Evolutionary conservation across 2,113 vertebrate genomes (phyloP).

Genomic region (Anoura caudifer): DNA sequence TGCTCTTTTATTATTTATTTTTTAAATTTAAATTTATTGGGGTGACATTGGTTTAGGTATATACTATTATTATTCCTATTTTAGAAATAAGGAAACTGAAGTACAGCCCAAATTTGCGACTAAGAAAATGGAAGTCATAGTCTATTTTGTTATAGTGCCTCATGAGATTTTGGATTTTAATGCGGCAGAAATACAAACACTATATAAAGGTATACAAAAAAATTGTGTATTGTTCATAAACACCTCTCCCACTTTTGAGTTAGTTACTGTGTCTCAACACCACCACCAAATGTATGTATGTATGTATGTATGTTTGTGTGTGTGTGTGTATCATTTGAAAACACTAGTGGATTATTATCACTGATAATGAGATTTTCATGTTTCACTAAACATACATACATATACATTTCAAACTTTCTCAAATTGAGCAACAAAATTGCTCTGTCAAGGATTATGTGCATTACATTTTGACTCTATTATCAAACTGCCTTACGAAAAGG

Average conservation of each 20-base stretch:
- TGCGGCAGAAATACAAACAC: not conserved
- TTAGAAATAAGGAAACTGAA: slow-evolving; percentile 22
- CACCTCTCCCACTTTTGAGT: not conserved
- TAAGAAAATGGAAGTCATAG: not conserved
- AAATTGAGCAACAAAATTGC: not conserved
- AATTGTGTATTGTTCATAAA: not conserved
- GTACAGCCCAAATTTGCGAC: not conserved
- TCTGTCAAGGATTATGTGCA: not conserved
- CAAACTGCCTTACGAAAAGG: not conserved
- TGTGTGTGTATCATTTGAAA: not conserved
- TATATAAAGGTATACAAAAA: not conserved
- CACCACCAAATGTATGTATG: not conserved
- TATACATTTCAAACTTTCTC: slow-evolving; percentile 1
- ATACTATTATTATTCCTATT: not conserved
- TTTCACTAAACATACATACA: not conserved
- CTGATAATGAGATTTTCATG: not conserved
- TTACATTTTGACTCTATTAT: not conserved
- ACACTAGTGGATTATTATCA: not conserved
- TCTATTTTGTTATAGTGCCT: not conserved
- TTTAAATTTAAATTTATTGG: not conserved
- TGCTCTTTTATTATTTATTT: not conserved
- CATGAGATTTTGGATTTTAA: not conserved
- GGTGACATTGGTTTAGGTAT: not conserved
- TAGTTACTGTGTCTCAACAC: not conserved
- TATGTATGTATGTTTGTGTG: not conserved